Percentiles rank a stretch among this genome's conserved stretches.
Evolutionary conservation across 2,797 vertebrate species (phyloP).

Genomic region (Columba guinea): DNA sequence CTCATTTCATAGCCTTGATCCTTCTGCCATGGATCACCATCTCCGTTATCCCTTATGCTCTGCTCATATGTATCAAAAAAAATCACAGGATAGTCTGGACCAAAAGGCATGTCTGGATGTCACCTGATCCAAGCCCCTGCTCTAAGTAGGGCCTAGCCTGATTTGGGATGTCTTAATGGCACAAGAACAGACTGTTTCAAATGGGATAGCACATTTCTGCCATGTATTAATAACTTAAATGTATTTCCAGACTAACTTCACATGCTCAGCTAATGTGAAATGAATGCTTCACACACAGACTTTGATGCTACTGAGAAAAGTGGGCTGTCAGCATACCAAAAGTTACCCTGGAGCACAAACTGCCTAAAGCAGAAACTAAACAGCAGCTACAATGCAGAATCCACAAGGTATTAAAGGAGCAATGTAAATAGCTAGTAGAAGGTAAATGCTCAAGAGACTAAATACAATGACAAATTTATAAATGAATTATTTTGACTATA

Average conservation of each 20-base stretch:
- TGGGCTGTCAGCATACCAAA: accelerated
- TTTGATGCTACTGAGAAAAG: background rate
- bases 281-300: background rate
- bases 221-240: background rate
- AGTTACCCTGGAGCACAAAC: background rate
- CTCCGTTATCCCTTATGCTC: background rate
- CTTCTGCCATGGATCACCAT: background rate
- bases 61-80: background rate
- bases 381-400: background rate
- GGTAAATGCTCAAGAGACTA: background rate
- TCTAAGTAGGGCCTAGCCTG: background rate
- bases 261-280: background rate
- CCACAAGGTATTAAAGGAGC: background rate
- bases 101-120: background rate
- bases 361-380: background rate
- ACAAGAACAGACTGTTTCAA: background rate
- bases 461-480: background rate
- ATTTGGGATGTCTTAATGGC: background rate
- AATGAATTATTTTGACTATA: background rate
- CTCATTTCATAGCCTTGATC: background rate
- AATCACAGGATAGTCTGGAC: background rate
- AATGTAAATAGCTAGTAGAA: background rate
- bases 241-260: background rate
- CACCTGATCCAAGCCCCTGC: background rate
- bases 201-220: background rate